These are phyloP conservation scores for Sparidentex hasta DNA, from an alignment of 2,797 vertebrate species.

Conservation along the genomic window DNA sequence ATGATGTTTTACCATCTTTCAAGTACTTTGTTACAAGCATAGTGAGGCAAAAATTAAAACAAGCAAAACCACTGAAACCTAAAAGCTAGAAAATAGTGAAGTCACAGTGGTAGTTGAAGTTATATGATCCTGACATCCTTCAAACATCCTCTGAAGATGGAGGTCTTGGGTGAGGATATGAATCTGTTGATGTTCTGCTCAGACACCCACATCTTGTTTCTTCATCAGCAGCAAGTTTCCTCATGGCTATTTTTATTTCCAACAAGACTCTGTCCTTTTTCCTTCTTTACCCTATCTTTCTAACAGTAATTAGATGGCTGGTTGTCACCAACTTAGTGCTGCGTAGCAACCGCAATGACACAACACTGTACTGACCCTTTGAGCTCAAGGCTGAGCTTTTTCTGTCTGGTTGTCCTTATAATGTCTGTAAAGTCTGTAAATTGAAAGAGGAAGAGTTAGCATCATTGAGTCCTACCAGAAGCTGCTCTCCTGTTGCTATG, in stretches of 20 bases:
- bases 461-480: background rate
- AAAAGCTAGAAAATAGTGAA: background rate
- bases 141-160: background rate
- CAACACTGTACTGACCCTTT: background rate
- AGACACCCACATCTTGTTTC: background rate
- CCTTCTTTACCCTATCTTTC: background rate
- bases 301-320: constrained; percentile 11
- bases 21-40: background rate
- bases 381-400: constrained; percentile 9
- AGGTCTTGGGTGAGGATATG: background rate
- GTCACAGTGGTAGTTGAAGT: background rate
- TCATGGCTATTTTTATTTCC: constrained; percentile 5
- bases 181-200: constrained; percentile 1
- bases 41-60: background rate
- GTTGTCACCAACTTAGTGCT: constrained; percentile 12
- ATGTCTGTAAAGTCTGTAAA: background rate
- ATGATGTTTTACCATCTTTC: background rate
- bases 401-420: background rate
- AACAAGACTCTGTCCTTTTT: background rate
- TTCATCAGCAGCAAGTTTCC: background rate
- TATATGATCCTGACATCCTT: background rate
- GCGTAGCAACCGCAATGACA: constrained; percentile 9
- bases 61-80: constrained; percentile 7
- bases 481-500: background rate
- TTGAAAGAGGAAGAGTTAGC: background rate